A percentile compares a stretch with the other conserved stretches of the same genome.
These are phyloP conservation scores for Aviceda subcristata DNA, from an alignment of 2,113 vertebrate species.

Conservation along the genomic window DNA sequence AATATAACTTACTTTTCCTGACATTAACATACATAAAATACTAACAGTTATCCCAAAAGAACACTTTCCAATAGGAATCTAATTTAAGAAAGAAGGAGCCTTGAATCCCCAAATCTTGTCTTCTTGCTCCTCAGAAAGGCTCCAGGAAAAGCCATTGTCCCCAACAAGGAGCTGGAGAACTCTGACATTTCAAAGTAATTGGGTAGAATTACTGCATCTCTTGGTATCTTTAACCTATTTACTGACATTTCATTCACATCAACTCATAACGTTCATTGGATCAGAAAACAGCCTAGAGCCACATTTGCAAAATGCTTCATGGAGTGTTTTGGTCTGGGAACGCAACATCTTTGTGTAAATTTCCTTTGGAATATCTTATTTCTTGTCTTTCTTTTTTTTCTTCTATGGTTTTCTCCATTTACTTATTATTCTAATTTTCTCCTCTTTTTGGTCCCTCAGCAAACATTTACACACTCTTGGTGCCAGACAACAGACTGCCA, in stretches of 20 bases:
- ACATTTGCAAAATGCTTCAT: not conserved
- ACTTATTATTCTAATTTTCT: not conserved
- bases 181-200: not conserved
- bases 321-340: not conserved
- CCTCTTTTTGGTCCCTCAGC: not conserved
- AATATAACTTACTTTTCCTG: not conserved
- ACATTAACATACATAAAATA: not conserved
- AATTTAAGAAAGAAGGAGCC: not conserved
- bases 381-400: not conserved
- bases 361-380: not conserved
- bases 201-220: not conserved
- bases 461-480: not conserved
- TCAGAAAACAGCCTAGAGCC: slow-evolving; percentile 6
- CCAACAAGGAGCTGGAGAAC: not conserved
- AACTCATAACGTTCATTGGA: not conserved
- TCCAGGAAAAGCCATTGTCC: not conserved
- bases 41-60: not conserved
- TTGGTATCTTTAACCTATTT: not conserved
- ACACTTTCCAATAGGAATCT: not conserved
- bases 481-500: not conserved
- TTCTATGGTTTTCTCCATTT: not conserved
- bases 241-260: not conserved
- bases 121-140: not conserved
- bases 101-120: not conserved
- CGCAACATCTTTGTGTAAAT: not conserved